Evolutionary conservation across 2,888 invertebrate genomes (phyloP), one percentile per base, ranked within the genome.

Genomic region (Trichopoda pennipes): DNA sequence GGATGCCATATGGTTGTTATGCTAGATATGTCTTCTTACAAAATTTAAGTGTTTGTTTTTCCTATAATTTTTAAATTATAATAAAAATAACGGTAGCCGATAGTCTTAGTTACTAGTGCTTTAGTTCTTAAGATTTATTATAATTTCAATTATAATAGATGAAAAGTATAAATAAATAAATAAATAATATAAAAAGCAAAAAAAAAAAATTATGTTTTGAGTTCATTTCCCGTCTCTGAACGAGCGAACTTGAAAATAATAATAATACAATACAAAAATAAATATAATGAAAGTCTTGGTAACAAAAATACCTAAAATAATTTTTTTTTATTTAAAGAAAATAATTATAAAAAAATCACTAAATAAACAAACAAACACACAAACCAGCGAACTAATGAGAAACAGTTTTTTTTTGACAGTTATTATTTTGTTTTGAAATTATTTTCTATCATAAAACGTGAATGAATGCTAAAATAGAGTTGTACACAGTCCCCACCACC

Each of bases 401-500:
- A 6, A 28, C 4, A 28, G 8, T 7, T 1, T 8, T 6, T 28
- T 28, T 28, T 28, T 28, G 28, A 28, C 28, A 28, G 28, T 28
- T 28, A 28, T 28, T 28, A 28, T 8, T 28, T 28, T 28, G 28
- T 28, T 28, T 28, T 28, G 28, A 78, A 77, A 63, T 63, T 56
- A 12, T 56, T 63, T 70, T 56, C 47, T 42, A 38, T 63, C 73
- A 77, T 66, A 77, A 81, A 81, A 81, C 81, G 81, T 81, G 51
- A 72, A 63, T 28, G 7, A 77, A 77, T 77, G 72, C 32, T 61
- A 38, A 70, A 80, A 80, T 55, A 66, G 7, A 73, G 66, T 60
- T 75, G 72, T 60, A 70, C 51, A 60, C 44, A 56, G 64, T 51
- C 53, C 42, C 44, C 23, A 10, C 14, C 70, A 35, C 44, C n/a